Evolutionary conservation across 2,113 vertebrate genomes (phyloP).

Genomic region (Peromyscus polionotus): DNA sequence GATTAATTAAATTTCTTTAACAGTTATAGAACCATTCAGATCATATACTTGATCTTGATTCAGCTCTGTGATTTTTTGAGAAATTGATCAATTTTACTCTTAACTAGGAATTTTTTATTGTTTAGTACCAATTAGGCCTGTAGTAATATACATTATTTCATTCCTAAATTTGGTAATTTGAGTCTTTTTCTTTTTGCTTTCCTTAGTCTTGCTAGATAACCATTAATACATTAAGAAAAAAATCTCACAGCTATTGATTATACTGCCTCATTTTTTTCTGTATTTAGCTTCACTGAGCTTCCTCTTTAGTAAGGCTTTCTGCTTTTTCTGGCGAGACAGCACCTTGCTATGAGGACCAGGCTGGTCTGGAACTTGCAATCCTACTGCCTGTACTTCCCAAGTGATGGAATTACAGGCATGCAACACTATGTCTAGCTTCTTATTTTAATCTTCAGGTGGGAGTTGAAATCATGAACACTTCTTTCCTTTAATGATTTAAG

Average conservation of each 20-base stretch:
- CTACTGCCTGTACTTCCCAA: not conserved
- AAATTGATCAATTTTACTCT: constrained; percentile 45
- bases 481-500: constrained; percentile 49
- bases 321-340: not conserved
- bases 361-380: not conserved
- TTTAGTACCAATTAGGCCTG: constrained; percentile 1
- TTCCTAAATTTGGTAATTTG: not conserved
- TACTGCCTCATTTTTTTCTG: not conserved
- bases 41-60: constrained; percentile 32
- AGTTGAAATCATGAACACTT: not conserved
- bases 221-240: not conserved
- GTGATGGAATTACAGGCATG: not conserved
- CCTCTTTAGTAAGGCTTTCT: constrained; percentile 7
- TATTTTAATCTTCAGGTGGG: constrained; percentile 1
- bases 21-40: not conserved
- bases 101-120: not conserved
- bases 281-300: constrained; percentile 28
- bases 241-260: not conserved
- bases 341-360: not conserved
- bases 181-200: not conserved
- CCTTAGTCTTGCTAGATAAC: not conserved
- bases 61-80: constrained; percentile 30
- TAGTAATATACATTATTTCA: not conserved
- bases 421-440: not conserved
- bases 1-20: constrained; percentile 20